These are phyloP conservation scores for Trissolcus japonicus DNA, from an alignment of 2,888 invertebrate species.

Conservation along the genomic window DNA sequence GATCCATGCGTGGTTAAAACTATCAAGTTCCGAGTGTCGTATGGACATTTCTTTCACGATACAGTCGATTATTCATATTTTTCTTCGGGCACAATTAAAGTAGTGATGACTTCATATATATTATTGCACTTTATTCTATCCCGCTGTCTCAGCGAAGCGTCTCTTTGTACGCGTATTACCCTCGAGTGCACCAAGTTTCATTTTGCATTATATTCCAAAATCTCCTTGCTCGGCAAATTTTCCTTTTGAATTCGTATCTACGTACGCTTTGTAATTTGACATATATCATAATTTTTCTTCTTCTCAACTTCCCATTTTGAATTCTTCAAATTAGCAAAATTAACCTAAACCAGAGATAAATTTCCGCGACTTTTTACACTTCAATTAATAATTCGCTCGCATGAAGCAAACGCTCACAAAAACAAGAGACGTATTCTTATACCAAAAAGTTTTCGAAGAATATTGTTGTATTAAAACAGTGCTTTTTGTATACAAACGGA, in stretches of 20 bases:
- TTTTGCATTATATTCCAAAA: conserved; percentile 29
- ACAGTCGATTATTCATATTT: background rate
- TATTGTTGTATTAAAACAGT: too few relatives aligned
- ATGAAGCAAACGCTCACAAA: too few relatives aligned
- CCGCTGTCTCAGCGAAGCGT: conserved; percentile 6
- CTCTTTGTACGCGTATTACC: conserved; percentile 23
- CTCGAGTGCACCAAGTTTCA: conserved; percentile 13
- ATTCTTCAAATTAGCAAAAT: too few relatives aligned
- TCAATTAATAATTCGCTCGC: too few relatives aligned
- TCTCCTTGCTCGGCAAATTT: conserved; percentile 16
- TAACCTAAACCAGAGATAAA: too few relatives aligned
- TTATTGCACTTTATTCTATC: background rate
- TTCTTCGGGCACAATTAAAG: background rate
- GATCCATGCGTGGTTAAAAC: too few relatives aligned
- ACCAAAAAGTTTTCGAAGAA: too few relatives aligned
- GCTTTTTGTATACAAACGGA: too few relatives aligned
- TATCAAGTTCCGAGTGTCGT: too few relatives aligned
- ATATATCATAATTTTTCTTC: background rate
- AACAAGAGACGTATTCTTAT: too few relatives aligned
- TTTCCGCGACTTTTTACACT: too few relatives aligned
- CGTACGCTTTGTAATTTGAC: background rate
- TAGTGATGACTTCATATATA: background rate
- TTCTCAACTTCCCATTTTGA: too few relatives aligned
- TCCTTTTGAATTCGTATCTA: conserved; percentile 20
- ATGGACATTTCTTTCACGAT: background rate